Conservation (phyloP, 2,113 vertebrate genomes). For the Brachionichthys hirsutus region DNA sequence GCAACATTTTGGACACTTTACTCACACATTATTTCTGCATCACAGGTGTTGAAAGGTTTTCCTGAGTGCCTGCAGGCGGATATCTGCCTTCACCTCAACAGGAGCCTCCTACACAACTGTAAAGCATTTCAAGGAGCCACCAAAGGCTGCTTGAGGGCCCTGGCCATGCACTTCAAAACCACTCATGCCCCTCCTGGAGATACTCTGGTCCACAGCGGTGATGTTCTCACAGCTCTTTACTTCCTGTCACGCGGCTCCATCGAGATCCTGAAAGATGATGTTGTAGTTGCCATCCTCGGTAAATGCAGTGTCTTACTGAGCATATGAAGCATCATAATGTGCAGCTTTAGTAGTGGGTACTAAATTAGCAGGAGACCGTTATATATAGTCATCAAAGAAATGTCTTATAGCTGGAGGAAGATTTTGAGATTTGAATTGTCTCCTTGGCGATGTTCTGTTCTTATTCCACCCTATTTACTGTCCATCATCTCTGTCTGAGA, state of each 20-base stretch:
- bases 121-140: slow-evolving; percentile 94
- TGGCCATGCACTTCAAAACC: slow-evolving; percentile 97
- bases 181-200: slow-evolving; percentile 96
- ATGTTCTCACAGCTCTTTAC: slow-evolving; percentile 95
- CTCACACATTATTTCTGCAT: slow-evolving; percentile 34
- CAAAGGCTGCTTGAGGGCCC: slow-evolving; percentile 95
- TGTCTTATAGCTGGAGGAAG: neutral
- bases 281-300: slow-evolving; percentile 98
- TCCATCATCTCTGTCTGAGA: too few species aligned
- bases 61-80: slow-evolving; percentile 99
- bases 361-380: neutral
- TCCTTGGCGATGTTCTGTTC: slow-evolving; percentile 15
- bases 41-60: slow-evolving; percentile 96
- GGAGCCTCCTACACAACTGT: slow-evolving; percentile 89
- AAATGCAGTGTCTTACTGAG: slow-evolving; percentile 61
- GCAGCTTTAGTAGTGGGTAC: neutral
- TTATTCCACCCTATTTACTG: slow-evolving; percentile 25
- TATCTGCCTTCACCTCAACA: slow-evolving; percentile 97
- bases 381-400: slow-evolving; percentile 1
- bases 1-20: slow-evolving; percentile 4
- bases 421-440: too few species aligned
- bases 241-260: slow-evolving; percentile 96
- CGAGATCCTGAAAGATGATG: slow-evolving; percentile 97
- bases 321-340: neutral
- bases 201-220: slow-evolving; percentile 93